phyloP scores from a whole-genome alignment of 1,140 invertebrate genomes.

The Potamilus streckersoni region DNA sequence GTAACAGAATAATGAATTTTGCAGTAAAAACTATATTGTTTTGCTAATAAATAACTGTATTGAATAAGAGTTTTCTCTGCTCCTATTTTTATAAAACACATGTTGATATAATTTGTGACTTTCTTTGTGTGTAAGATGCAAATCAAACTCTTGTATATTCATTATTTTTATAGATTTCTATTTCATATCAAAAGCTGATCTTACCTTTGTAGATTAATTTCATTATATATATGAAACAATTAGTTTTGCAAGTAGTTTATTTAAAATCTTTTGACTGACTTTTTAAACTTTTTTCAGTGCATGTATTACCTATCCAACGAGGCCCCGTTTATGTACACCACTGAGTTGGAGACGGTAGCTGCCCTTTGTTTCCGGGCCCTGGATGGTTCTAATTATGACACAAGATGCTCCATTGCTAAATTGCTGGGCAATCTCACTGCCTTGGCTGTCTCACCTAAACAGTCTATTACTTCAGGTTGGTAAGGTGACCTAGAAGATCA shows the following conservation, averaged over 20 bases:
- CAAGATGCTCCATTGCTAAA: slow-evolving; percentile 90
- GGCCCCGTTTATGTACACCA: slow-evolving; percentile 87
- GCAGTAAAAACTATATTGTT: neutral
- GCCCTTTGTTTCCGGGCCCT: slow-evolving; percentile 91
- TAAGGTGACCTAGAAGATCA: neutral
- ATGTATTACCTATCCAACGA: slow-evolving; percentile 90
- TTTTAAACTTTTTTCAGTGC: slow-evolving; percentile 73
- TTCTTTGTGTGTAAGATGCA: too few species aligned
- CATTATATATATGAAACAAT: neutral
- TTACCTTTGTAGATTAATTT: neutral
- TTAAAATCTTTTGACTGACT: neutral
- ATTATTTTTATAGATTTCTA: neutral
- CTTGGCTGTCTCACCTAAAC: slow-evolving; percentile 77
- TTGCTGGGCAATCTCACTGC: slow-evolving; percentile 88
- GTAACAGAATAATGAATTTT: too few species aligned
- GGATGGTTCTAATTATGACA: slow-evolving; percentile 95
- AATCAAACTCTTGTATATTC: too few species aligned
- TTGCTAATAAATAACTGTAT: neutral
- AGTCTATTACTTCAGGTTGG: slow-evolving; percentile 35
- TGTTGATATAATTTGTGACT: too few species aligned
- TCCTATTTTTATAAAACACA: neutral
- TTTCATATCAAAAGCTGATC: neutral
- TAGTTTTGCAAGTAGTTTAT: neutral
- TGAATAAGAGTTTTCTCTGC: too few species aligned
- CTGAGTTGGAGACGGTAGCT: slow-evolving; percentile 89